These are phyloP conservation scores for Anarhynchus alexandrinus DNA, from an alignment of 2,113 vertebrate species.

Conservation along the genomic window DNA sequence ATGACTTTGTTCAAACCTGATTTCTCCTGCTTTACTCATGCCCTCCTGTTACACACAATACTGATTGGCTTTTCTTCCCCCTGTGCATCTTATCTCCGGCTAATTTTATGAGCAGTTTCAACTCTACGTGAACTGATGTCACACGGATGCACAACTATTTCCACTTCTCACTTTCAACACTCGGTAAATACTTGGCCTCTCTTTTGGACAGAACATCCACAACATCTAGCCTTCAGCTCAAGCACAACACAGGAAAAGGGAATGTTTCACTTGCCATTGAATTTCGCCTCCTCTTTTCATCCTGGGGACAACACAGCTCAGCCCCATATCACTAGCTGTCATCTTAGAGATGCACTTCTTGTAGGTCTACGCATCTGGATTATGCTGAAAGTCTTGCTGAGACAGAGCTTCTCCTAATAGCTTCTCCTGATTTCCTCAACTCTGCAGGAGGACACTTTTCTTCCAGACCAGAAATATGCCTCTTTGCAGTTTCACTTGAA, in stretches of 20 bases:
- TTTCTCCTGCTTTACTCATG: not conserved
- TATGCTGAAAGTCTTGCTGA: not conserved
- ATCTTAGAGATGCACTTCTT: not conserved
- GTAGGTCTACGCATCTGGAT: not conserved
- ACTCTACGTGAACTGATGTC: not conserved
- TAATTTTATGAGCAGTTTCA: not conserved
- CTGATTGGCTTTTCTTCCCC: not conserved
- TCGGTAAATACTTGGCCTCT: not conserved
- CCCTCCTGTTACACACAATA: not conserved
- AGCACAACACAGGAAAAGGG: not conserved
- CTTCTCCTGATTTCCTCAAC: not conserved
- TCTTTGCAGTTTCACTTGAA: not conserved
- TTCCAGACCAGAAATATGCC: not conserved
- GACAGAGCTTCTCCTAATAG: not conserved
- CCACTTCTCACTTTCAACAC: not conserved
- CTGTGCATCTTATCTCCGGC: not conserved
- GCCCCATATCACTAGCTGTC: not conserved
- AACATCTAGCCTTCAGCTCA: not conserved
- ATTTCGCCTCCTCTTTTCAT: not conserved
- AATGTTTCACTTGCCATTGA: not conserved
- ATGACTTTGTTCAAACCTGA: not conserved
- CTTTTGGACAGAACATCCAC: not conserved
- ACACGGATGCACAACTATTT: not conserved
- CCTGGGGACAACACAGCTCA: not conserved
- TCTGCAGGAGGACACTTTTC: not conserved